Evolutionary conservation across 2,888 invertebrate genomes (phyloP).

Genomic region (Trichogramma dendrolimi): DNA sequence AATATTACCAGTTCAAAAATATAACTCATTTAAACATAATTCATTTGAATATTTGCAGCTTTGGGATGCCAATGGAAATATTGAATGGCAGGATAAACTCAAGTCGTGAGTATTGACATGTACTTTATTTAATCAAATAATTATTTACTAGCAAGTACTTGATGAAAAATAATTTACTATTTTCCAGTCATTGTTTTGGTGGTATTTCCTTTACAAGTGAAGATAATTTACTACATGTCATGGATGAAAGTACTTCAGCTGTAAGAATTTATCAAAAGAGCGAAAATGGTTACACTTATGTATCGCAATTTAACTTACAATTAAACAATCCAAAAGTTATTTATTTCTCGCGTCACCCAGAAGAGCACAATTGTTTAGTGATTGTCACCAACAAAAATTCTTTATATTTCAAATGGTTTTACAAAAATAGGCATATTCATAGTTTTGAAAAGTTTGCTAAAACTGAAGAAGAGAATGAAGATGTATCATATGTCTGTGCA

Average conservation of each 20-base stretch:
- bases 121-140: conserved; percentile 3
- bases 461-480: conserved; percentile 35
- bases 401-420: conserved; percentile 40
- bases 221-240: conserved; percentile 37
- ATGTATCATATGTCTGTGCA: conserved; percentile 44
- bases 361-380: conserved; percentile 37
- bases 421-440: conserved; percentile 31
- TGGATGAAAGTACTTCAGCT: conserved; percentile 40
- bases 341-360: conserved; percentile 38
- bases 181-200: conserved; percentile 27
- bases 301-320: conserved; percentile 39
- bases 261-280: conserved; percentile 34
- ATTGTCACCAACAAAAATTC: conserved; percentile 42
- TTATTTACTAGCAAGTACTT: conserved; percentile 2
- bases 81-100: conserved; percentile 21
- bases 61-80: conserved; percentile 39
- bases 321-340: conserved; percentile 37
- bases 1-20: not conserved
- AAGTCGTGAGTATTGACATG: conserved; percentile 20
- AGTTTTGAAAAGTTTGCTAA: conserved; percentile 36
- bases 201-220: conserved; percentile 34
- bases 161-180: conserved; percentile 1
- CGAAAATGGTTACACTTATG: conserved; percentile 31
- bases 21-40: not conserved
- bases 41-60: conserved; percentile 32